Conservation (phyloP, 2,888 invertebrate species). For the Caenorhabditis wallacei region DNA sequence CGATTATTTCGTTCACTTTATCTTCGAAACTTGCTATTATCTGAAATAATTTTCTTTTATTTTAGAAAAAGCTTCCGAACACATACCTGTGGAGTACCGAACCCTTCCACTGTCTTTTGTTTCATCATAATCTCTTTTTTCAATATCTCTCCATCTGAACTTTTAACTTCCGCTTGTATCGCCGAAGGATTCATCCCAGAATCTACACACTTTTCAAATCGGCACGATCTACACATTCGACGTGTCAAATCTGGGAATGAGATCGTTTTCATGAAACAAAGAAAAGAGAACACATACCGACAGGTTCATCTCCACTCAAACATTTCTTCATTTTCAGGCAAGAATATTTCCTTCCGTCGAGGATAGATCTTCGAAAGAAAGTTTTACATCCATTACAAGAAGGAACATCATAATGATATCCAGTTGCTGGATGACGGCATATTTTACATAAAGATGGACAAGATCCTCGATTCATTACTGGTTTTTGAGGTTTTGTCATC, state of each 20-base stretch:
- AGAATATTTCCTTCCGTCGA: conserved; percentile 50
- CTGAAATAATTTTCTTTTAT: background rate
- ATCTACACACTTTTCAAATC: conserved; percentile 63
- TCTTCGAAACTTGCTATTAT: conserved; percentile 34
- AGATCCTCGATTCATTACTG: conserved; percentile 9
- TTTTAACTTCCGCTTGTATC: conserved; percentile 55
- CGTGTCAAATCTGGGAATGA: conserved; percentile 32
- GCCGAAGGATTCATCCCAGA: conserved; percentile 37
- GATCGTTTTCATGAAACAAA: too few species aligned
- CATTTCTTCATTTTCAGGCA: conserved; percentile 57
- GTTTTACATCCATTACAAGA: conserved; percentile 68
- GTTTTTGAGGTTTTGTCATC: conserved; percentile 20
- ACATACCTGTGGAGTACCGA: background rate
- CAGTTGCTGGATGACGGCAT: conserved; percentile 69
- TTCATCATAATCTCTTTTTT: conserved; percentile 48
- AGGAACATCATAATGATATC: conserved; percentile 73
- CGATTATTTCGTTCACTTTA: conserved; percentile 47
- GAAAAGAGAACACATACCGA: too few species aligned
- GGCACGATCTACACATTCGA: conserved; percentile 64
- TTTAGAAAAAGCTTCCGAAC: background rate
- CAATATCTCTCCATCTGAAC: conserved; percentile 35
- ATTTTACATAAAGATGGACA: conserved; percentile 68
- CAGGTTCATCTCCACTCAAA: conserved; percentile 47
- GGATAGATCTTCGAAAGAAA: conserved; percentile 54
- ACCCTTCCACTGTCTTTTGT: background rate